Conservation (phyloP, 2,888 invertebrate genomes). For the Gymnosoma rotundatum region DNA sequence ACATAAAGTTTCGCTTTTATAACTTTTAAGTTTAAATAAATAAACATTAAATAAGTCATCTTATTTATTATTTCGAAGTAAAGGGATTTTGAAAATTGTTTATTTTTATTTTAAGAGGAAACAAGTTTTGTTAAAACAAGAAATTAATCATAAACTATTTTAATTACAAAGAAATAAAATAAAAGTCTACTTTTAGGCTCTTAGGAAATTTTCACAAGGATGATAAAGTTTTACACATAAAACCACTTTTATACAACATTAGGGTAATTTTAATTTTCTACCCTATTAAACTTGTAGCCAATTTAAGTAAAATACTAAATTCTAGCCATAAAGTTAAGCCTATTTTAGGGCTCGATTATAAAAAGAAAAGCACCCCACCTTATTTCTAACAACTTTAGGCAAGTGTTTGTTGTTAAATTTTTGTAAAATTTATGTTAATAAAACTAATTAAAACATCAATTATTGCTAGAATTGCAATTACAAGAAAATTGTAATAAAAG, state of each 20-base stretch:
- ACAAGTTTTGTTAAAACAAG: neutral
- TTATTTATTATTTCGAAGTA: slow-evolving; percentile 3
- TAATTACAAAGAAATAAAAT: no score
- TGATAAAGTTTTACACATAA: no score
- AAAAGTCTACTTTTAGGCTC: neutral
- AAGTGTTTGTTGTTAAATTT: no score
- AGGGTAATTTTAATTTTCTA: neutral
- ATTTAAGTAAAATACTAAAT: neutral
- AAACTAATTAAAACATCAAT: no score
- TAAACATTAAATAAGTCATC: slow-evolving; percentile 43
- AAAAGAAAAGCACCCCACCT: no score
- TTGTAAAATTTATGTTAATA: no score
- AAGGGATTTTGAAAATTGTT: neutral
- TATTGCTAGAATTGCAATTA: neutral
- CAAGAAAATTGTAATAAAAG: neutral
- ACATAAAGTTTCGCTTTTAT: slow-evolving; percentile 55
- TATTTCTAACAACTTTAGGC: no score
- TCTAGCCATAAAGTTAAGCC: no score
- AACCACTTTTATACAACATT: no score
- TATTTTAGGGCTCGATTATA: no score
- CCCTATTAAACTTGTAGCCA: neutral
- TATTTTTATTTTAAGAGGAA: no score
- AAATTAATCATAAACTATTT: slow-evolving; percentile 3
- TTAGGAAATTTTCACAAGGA: neutral
- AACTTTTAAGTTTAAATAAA: slow-evolving; percentile 1